A percentile compares a stretch with the other conserved stretches of the same genome.
These are phyloP conservation scores for Harlomillsia oculata DNA, from an alignment of 1,140 invertebrate genomes.

Conservation along the genomic window DNA sequence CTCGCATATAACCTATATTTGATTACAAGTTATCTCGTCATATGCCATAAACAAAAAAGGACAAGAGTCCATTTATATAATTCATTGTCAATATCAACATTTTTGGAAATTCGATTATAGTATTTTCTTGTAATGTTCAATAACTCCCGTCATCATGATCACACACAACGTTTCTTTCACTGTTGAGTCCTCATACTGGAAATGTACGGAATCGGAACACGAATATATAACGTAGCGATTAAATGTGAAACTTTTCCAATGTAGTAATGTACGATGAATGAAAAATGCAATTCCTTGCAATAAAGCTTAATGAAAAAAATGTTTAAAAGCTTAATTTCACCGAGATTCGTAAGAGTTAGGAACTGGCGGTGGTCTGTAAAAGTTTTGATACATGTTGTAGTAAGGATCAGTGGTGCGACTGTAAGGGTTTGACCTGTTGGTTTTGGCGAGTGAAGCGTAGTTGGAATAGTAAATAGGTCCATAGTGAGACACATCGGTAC, in stretches of 20 bases:
- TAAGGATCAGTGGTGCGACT: conserved; percentile 20
- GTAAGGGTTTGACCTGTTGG: conserved; percentile 10
- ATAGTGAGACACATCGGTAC: conserved; percentile 44
- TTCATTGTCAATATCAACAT: too few relatives aligned
- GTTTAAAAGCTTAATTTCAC: conserved; percentile 7
- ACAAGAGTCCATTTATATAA: too few relatives aligned
- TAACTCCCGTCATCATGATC: too few relatives aligned
- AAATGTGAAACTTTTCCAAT: background rate
- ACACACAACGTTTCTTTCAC: too few relatives aligned
- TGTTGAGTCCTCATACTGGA: too few relatives aligned
- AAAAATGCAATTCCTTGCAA: background rate
- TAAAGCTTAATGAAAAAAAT: background rate
- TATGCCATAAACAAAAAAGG: too few relatives aligned
- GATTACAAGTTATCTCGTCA: too few relatives aligned
- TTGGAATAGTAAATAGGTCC: conserved; percentile 45
- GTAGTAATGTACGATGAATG: background rate
- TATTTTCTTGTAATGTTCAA: too few relatives aligned
- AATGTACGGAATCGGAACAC: background rate
- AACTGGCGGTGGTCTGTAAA: conserved; percentile 28
- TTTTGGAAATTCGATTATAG: too few relatives aligned
- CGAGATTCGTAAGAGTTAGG: conserved; percentile 31
- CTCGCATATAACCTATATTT: too few relatives aligned
- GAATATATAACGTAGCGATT: background rate
- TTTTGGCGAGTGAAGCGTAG: conserved; percentile 25
- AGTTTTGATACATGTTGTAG: conserved; percentile 34